Conservation (phyloP, 2,113 vertebrate genomes). For the Ciconia maguari region DNA sequence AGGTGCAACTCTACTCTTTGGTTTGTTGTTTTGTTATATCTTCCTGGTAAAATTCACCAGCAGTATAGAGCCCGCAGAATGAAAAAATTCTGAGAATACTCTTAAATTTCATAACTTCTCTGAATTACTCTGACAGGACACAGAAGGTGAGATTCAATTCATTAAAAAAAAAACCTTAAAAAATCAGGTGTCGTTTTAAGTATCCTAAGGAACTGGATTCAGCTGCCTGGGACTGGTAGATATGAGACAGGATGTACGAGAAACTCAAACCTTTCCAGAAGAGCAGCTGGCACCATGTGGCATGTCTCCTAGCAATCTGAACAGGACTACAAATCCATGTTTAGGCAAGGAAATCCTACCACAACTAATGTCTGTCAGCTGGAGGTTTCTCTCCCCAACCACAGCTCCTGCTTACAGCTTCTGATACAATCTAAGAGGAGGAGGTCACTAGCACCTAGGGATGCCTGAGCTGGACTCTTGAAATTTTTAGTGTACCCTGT, state of each 20-base stretch:
- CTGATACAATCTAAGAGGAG: too few relatives aligned
- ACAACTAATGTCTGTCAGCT: neutral
- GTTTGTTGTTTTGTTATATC: neutral
- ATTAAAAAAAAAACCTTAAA: neutral
- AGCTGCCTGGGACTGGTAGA: neutral
- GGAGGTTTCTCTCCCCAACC: neutral
- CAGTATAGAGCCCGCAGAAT: neutral
- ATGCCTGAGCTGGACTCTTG: neutral
- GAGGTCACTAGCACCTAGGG: neutral
- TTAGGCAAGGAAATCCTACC: neutral
- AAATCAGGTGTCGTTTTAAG: neutral
- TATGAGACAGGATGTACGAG: neutral
- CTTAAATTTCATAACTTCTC: neutral
- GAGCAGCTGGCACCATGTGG: neutral
- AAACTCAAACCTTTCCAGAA: neutral
- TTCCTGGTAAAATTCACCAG: neutral
- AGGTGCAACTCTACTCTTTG: too few relatives aligned
- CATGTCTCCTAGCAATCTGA: neutral
- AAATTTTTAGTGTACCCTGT: neutral
- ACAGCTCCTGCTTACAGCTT: neutral
- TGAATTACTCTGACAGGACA: neutral
- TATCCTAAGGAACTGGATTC: neutral
- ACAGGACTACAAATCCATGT: neutral
- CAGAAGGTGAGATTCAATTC: neutral
- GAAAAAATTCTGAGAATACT: neutral